A percentile compares a stretch with the other conserved stretches of the same genome.
These are phyloP conservation scores for Pseudobourletiella spinata DNA, from an alignment of 1,140 invertebrate species.

Conservation along the genomic window DNA sequence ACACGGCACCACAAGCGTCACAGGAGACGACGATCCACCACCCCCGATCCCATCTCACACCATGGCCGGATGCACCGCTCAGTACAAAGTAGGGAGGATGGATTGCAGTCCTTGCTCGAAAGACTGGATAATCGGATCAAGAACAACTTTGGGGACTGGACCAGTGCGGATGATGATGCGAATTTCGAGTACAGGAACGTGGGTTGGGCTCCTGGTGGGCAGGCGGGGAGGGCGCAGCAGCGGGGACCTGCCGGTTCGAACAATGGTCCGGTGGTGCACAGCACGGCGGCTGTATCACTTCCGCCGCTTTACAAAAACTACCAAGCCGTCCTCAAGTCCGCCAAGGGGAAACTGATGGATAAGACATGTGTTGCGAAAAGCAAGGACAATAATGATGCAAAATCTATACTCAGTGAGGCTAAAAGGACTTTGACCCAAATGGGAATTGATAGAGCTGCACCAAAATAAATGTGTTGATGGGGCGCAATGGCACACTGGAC, in stretches of 20 bases:
- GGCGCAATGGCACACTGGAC: no score
- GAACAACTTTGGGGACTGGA: constrained; percentile 21
- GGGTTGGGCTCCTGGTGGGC: background rate
- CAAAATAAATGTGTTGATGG: no score
- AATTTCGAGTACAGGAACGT: constrained; percentile 5
- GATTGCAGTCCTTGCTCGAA: constrained; percentile 8
- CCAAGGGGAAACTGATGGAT: constrained; percentile 5
- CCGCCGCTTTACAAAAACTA: constrained; percentile 1
- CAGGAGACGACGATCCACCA: constrained; percentile 2
- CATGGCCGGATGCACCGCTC: background rate
- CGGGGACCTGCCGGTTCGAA: background rate
- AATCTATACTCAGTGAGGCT: constrained; percentile 25
- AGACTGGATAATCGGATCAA: constrained; percentile 15
- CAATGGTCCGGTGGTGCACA: background rate
- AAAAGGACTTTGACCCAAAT: constrained; percentile 22
- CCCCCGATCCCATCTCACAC: constrained; percentile 2
- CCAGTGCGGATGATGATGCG: constrained; percentile 5
- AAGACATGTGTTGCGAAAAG: background rate
- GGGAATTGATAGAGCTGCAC: background rate
- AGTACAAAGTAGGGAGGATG: background rate
- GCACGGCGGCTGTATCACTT: background rate
- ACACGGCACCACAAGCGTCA: background rate
- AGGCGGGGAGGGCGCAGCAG: background rate
- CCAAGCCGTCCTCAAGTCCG: background rate
- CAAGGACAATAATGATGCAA: constrained; percentile 21